Evolutionary conservation across 2,888 invertebrate species (phyloP).

Genomic region (Caenorhabditis zanzibari): DNA sequence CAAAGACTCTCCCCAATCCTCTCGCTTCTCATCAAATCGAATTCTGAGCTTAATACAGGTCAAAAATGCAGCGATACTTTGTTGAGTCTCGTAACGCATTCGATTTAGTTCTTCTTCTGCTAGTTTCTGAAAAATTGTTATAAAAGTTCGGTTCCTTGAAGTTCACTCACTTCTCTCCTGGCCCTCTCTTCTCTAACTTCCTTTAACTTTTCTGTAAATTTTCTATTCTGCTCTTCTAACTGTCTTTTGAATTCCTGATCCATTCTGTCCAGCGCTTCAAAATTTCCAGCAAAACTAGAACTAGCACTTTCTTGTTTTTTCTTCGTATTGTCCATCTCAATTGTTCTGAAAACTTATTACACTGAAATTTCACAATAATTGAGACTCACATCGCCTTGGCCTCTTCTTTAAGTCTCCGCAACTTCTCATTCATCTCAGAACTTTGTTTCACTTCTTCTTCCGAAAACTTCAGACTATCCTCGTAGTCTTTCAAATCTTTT

Average conservation of each 20-base stretch:
- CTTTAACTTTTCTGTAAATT: not conserved
- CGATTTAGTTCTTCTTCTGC: slow-evolving; percentile 3
- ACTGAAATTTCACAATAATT: not conserved
- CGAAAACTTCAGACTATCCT: not conserved
- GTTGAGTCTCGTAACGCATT: not conserved
- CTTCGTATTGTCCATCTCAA: not conserved
- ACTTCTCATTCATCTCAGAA: not conserved
- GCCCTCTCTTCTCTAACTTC: not conserved
- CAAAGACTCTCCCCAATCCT: not conserved
- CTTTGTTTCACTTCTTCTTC: not conserved
- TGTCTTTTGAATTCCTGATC: not conserved
- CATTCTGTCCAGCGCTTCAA: not conserved
- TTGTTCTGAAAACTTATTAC: not conserved
- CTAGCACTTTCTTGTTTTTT: not conserved
- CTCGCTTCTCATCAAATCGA: slow-evolving; percentile 9
- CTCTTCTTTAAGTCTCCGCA: not conserved
- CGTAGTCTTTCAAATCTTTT: not conserved
- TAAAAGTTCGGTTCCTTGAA: not conserved
- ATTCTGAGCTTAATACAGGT: not conserved
- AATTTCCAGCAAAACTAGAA: not conserved
- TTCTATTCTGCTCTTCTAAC: not conserved
- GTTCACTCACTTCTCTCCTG: not conserved
- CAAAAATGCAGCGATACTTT: slow-evolving; percentile 7
- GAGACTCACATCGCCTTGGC: not conserved
- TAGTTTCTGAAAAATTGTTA: not conserved